These are phyloP conservation scores for Asteroscopus sphinx DNA, from an alignment of 2,888 invertebrate species.

Conservation along the genomic window DNA sequence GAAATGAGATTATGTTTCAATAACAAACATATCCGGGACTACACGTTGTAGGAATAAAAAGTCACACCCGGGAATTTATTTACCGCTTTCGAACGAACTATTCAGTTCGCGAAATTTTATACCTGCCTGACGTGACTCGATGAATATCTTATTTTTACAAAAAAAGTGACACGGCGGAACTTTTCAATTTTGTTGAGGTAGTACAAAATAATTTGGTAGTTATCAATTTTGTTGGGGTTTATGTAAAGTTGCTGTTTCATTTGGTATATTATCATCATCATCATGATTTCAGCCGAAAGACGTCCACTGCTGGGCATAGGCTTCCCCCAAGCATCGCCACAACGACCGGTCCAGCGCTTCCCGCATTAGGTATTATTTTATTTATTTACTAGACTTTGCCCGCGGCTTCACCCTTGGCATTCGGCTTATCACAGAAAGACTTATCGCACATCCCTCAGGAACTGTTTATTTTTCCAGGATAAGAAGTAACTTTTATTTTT, in stretches of 20 bases:
- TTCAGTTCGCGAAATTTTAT: conserved; percentile 47
- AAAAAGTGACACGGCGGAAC: conserved; percentile 36
- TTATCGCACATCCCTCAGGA: too few relatives aligned
- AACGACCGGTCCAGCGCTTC: too few relatives aligned
- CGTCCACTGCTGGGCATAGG: too few relatives aligned
- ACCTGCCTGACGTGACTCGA: conserved; percentile 27
- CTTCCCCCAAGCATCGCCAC: too few relatives aligned
- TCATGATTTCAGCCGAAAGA: too few relatives aligned
- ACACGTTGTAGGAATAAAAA: conserved; percentile 72
- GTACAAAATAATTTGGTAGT: conserved; percentile 37
- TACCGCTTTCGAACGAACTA: conserved; percentile 58
- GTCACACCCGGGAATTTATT: conserved; percentile 64
- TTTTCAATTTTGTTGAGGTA: conserved; percentile 35
- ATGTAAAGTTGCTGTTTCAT: conserved; percentile 7
- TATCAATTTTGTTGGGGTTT: conserved; percentile 31
- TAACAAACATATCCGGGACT: conserved; percentile 74
- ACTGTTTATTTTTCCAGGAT: too few relatives aligned
- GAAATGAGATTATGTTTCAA: conserved; percentile 81
- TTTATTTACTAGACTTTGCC: too few relatives aligned
- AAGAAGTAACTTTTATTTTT: too few relatives aligned
- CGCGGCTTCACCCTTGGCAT: too few relatives aligned
- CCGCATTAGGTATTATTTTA: too few relatives aligned
- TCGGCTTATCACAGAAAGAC: too few relatives aligned
- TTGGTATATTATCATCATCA: too few relatives aligned
- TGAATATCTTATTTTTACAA: conserved; percentile 48